Conservation (phyloP, 2,888 invertebrate genomes). For the Amphipoea lucens region DNA sequence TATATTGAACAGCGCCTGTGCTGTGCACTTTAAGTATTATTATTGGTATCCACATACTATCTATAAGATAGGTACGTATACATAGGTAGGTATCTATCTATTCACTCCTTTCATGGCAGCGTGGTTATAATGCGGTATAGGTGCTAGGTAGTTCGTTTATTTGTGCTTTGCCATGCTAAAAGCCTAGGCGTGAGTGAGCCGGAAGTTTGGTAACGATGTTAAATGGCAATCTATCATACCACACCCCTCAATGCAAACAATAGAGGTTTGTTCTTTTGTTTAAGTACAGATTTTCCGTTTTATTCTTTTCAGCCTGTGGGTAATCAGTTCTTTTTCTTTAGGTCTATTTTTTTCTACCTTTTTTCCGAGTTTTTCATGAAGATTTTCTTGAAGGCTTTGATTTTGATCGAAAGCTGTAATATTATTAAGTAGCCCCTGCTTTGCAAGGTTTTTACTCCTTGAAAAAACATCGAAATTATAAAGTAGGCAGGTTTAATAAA, state of each 20-base stretch:
- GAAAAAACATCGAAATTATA: too few species aligned
- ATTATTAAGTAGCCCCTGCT: not conserved
- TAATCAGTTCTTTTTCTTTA: not conserved
- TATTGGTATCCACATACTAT: not conserved
- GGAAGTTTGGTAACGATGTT: conserved; percentile 44
- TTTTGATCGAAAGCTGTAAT: not conserved
- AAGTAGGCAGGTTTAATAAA: too few species aligned
- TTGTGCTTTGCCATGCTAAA: conserved; percentile 31
- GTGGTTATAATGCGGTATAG: conserved; percentile 11
- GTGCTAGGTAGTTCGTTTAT: not conserved
- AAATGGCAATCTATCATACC: conserved; percentile 52
- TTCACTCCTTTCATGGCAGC: not conserved
- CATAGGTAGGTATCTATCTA: not conserved
- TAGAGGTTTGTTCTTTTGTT: conserved; percentile 6
- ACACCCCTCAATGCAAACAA: conserved; percentile 31
- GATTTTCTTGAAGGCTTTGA: not conserved
- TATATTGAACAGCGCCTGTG: not conserved
- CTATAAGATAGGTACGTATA: not conserved
- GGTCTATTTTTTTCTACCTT: not conserved
- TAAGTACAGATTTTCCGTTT: not conserved
- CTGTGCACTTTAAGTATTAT: not conserved
- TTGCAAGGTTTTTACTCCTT: not conserved
- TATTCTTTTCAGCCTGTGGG: not conserved
- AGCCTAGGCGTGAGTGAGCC: conserved; percentile 34
- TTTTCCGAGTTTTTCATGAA: not conserved